Conservation (phyloP, 2,797 vertebrate genomes). For the Chelon auratus region DNA sequence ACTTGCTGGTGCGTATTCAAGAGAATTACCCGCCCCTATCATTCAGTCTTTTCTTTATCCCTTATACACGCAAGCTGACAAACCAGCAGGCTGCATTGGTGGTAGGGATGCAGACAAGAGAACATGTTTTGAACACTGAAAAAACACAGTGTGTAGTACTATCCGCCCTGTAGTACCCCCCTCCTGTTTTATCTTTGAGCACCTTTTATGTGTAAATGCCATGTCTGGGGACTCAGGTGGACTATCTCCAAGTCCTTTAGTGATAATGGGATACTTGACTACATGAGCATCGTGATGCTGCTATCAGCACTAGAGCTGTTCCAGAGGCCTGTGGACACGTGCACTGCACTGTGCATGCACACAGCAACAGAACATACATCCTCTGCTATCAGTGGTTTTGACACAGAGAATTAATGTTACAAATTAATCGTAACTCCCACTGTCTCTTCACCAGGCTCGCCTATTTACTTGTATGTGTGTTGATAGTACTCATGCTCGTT, state of each 20-base stretch:
- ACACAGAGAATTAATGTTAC: conserved; percentile 54
- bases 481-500: conserved; percentile 13
- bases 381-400: conserved; percentile 57
- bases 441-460: conserved; percentile 56
- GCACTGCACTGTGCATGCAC: conserved; percentile 10
- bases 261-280: conserved; percentile 72
- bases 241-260: conserved; percentile 67
- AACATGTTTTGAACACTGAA: conserved; percentile 41
- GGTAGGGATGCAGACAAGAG: conserved; percentile 22
- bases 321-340: conserved; percentile 41
- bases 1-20: conserved; percentile 81
- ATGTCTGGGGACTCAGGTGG: conserved; percentile 69
- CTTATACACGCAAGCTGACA: conserved; percentile 45
- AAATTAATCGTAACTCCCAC: conserved; percentile 66
- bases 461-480: conserved; percentile 49
- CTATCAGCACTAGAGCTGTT: conserved; percentile 71
- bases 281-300: conserved; percentile 56
- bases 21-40: conserved; percentile 58
- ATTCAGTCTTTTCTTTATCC: conserved; percentile 49
- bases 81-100: conserved; percentile 27
- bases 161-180: conserved; percentile 30
- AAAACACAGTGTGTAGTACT: conserved; percentile 16
- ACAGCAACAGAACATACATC: conserved; percentile 45
- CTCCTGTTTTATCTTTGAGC: conserved; percentile 61
- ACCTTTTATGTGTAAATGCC: conserved; percentile 75